Evolutionary conservation across 2,797 vertebrate genomes (phyloP), one percentile per base, ranked within the genome.

Genomic region (Sebastes hubbsi): DNA sequence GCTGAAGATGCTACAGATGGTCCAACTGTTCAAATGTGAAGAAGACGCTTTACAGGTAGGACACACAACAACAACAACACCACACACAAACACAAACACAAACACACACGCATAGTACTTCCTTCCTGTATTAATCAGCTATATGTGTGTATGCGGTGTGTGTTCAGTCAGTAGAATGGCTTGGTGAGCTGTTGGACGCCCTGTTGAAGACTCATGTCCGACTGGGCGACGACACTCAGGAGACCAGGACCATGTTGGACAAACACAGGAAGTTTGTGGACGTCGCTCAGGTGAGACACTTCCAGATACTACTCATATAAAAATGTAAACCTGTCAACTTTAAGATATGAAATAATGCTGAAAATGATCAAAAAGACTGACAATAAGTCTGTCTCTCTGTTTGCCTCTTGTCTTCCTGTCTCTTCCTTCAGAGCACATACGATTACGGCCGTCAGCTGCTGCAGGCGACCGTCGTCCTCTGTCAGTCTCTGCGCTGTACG

Each of bases 1-100:
- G 77, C 94, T 99, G 88, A 99, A 99, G 95, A 99, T 99, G 98
- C 96, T 99, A 55, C 99, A 99, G 94, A 99, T 99, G 98, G 98
- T 99, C 20, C 99, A 99, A 81, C 91, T 99, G 78, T 99, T 99
- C 92, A 99, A 99, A 92, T 99, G 98, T 89, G 98, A 99, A 94
- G 98, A 99, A 87, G 98, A 99, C 30, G 98, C 98, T 79, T 95
- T 97, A 71, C 98, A 99, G 97, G 98, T 99, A 87, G 91, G 88
- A 77, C 27, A 20, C n/a, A 24, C 30, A 27, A 34, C 7, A 25
- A 27, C 11, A 29, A 14, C 80, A 29, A n/a, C 20, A 11, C 5
- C 60, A 77, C 24, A 18, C 20, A 24, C 42, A 27, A 25, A 27
- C 11, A 29, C 42, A 27, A 25, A 27, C 11, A 29, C 11, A 29